Evolutionary conservation across 2,888 invertebrate species (phyloP), one percentile per base, ranked within the genome.

Genomic region (Erebia aethiops): DNA sequence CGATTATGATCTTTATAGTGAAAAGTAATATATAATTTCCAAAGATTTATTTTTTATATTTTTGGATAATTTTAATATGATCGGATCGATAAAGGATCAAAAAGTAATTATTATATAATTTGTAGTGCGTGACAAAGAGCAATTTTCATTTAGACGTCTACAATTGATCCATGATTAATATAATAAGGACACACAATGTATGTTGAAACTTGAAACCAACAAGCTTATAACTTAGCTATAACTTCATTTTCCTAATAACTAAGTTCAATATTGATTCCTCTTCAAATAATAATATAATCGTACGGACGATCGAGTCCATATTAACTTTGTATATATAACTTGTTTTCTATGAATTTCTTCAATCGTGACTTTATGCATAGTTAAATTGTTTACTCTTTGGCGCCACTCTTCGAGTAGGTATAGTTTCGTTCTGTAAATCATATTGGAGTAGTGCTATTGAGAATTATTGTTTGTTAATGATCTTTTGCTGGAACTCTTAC

Each of bases 321-420:
- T 70, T 60, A 60, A 65, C 58, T 51, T 65, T 56, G 49, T 62
- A 52, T 35, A 63, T 66, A 67, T 67, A 72, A 71, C 72, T 63
- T 41, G 74, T 80, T 80, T 81, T 81, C 81, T 80, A 79, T 83
- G 83, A 84, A 85, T 84, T 86, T 78, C 81, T 80, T 79, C 82
- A 87, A 86, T 88, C 87, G 87, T 91, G 90, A 87, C 88, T 88
- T 84, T 84, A 88, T 86, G 88, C 86, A 82, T 88, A 87, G 87
- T 90, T 89, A 87, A 86, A 86, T 65, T 90, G 89, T 92, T 91
- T 87, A 82, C 83, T 80, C 79, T 80, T 70, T 82, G 92, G 92
- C 92, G 75, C 90, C 92, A 86, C 84, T 84, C 86, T 86, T 87
- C 86, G 84, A 82, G 83, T 35, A 35, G 5, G 35, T 79, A 82